Base-by-base conservation (phyloP, 2,113 vertebrate genomes). In the Cromileptes altivelis region DNA sequence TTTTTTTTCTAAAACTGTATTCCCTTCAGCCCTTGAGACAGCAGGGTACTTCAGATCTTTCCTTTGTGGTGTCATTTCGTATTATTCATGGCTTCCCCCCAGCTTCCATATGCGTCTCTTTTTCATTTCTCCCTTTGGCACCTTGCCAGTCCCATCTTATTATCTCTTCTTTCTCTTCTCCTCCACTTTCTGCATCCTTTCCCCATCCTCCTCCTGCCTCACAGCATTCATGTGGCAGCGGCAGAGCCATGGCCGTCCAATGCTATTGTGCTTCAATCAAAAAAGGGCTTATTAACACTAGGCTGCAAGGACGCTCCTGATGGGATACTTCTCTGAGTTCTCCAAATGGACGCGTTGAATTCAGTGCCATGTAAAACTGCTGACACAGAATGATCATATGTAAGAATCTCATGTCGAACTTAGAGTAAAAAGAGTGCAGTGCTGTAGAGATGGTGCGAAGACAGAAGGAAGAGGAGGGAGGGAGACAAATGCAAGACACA, bases 31-130 rank as follows among this genome's bases (percentile, higher is more conserved):
- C 82, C 75, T 68, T 60, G n/a, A 71, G 45, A 85, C 85, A 91
- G 89, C 85, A 13, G 78, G 80, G 14, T 84, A 70, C 81, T 88
- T 91, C 63, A 82, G 85, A 91, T 87, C 81, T 88, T 84, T 55
- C 49, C 62, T 86, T 65, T 80, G 70, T 86, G 55, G 70, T 87
- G 88, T 84, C 78, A 81, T 87, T 87, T 88, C 84, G 53, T 62
- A 84, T 87, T 88, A 91, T 91, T 89, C 88, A 88, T 82, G 77
- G 56, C 27, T 62, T 74, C 62, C 80, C 78, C 42, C 82, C 37
- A 89, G 73, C 67, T 23, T 88, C 58, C 27, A 30, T 69, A 57
- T 71, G 50, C 71, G 55, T 62, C 68, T 69, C 64, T 68, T 82
- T 69, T 83, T 60, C 47, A 67, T 58, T 82, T 27, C 75, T 83